Conservation (phyloP, 2,113 vertebrate genomes). For the Anthoscopus minutus region DNA sequence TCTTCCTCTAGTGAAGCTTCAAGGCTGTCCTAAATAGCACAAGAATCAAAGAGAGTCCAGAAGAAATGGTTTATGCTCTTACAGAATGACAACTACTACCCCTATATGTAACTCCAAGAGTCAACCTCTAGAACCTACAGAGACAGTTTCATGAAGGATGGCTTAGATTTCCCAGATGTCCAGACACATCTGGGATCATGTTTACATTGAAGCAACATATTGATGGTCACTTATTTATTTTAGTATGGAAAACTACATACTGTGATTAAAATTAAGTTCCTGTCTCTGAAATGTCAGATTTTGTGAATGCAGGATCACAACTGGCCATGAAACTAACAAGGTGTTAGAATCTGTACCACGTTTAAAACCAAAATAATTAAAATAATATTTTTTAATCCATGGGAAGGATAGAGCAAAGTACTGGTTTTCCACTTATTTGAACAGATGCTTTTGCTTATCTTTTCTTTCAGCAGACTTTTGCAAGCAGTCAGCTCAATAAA, state of each 20-base stretch:
- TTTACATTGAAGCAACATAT: background rate
- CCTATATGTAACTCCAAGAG: background rate
- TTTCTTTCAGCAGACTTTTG: background rate
- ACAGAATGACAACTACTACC: background rate
- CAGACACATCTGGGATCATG: background rate
- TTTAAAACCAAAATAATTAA: background rate
- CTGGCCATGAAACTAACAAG: background rate
- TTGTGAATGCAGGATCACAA: background rate
- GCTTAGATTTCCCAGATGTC: background rate
- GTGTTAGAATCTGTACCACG: accelerated
- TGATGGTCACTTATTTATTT: background rate
- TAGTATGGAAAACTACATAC: background rate
- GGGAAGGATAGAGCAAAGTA: background rate
- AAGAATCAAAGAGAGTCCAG: background rate
- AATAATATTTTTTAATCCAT: no score
- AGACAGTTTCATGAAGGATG: background rate
- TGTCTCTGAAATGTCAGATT: background rate
- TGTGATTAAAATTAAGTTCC: background rate
- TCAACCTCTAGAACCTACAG: background rate
- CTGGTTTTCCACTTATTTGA: background rate
- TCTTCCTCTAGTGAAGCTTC: background rate
- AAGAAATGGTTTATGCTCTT: background rate
- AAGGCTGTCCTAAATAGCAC: background rate
- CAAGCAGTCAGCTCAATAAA: background rate
- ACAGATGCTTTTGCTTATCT: background rate